A percentile compares a stretch with the other conserved stretches of the same genome.
These are phyloP conservation scores for Congeria kusceri DNA, from an alignment of 2,888 invertebrate species.

Conservation along the genomic window DNA sequence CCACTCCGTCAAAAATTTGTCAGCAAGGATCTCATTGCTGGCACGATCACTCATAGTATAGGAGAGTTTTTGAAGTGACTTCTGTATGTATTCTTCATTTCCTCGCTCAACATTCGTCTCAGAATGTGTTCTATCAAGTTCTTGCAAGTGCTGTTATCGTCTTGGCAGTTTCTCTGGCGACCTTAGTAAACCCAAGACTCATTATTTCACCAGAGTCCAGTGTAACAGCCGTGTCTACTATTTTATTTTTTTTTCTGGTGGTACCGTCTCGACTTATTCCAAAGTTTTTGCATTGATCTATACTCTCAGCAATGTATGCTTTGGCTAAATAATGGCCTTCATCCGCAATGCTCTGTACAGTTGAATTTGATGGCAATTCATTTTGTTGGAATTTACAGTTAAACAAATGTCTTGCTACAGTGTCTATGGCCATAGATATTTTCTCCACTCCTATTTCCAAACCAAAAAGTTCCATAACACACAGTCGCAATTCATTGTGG, in stretches of 20 bases:
- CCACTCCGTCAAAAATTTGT: slow-evolving; percentile 16
- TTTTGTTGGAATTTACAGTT: not conserved
- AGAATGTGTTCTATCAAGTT: slow-evolving; percentile 7
- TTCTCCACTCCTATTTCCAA: slow-evolving; percentile 25
- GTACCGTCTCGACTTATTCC: slow-evolving; percentile 50
- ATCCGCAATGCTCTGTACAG: slow-evolving; percentile 21
- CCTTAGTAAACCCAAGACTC: slow-evolving; percentile 30
- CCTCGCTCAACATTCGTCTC: not conserved
- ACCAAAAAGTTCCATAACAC: slow-evolving; percentile 25
- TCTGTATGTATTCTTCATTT: not conserved
- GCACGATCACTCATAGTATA: slow-evolving; percentile 21
- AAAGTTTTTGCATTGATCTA: slow-evolving; percentile 26
- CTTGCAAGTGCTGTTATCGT: slow-evolving; percentile 21
- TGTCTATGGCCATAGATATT: not conserved
- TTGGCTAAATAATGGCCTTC: slow-evolving; percentile 49
- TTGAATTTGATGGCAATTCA: slow-evolving; percentile 10
- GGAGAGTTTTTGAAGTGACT: slow-evolving; percentile 17
- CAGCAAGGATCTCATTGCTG: not conserved
- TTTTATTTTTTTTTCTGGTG: slow-evolving; percentile 36
- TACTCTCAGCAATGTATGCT: slow-evolving; percentile 24
- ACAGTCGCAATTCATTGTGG: slow-evolving; percentile 11
- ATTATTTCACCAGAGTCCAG: slow-evolving; percentile 30
- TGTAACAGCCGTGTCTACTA: slow-evolving; percentile 47
- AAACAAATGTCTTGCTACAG: slow-evolving; percentile 17
- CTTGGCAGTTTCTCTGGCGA: slow-evolving; percentile 23